Percentiles rank a stretch among this genome's conserved stretches.
Conservation (phyloP, 2,797 vertebrate genomes). For the Mionectes olivaceus region DNA sequence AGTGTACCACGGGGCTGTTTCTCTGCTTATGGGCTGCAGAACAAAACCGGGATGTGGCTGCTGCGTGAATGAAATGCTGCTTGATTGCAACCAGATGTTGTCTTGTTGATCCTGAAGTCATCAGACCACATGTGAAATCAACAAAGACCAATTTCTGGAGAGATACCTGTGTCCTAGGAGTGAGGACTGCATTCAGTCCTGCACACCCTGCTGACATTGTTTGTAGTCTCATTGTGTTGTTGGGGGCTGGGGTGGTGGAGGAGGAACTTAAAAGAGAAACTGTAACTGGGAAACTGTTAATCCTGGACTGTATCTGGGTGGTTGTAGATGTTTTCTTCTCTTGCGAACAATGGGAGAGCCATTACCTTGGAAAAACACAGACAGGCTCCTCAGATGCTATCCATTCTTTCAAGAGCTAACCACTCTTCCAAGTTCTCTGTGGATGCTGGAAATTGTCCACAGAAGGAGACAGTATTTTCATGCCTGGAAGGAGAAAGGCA, state of each 20-base stretch:
- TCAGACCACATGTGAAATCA: background rate
- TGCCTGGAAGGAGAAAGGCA: background rate
- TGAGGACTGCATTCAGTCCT: background rate
- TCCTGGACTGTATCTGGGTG: background rate
- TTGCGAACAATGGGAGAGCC: background rate
- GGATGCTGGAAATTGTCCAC: background rate
- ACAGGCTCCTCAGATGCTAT: background rate
- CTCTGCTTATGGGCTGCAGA: background rate
- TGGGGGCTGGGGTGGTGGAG: rapidly evolving
- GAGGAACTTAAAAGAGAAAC: background rate
- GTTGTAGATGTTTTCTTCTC: background rate
- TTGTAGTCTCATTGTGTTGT: background rate
- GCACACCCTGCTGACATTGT: rapidly evolving
- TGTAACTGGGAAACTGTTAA: background rate
- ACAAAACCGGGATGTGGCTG: background rate
- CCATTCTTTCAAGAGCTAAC: background rate
- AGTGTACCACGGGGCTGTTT: background rate
- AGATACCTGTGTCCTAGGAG: background rate
- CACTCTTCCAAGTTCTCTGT: background rate
- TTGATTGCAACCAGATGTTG: background rate
- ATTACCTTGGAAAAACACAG: background rate
- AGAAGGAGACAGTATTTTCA: background rate
- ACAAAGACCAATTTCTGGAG: background rate
- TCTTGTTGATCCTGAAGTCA: background rate
- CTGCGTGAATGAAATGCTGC: background rate